A percentile compares a stretch with the other conserved stretches of the same genome.
phyloP scores from a whole-genome alignment of 2,797 vertebrate genomes.

The Phataginus tetradactyla region DNA sequence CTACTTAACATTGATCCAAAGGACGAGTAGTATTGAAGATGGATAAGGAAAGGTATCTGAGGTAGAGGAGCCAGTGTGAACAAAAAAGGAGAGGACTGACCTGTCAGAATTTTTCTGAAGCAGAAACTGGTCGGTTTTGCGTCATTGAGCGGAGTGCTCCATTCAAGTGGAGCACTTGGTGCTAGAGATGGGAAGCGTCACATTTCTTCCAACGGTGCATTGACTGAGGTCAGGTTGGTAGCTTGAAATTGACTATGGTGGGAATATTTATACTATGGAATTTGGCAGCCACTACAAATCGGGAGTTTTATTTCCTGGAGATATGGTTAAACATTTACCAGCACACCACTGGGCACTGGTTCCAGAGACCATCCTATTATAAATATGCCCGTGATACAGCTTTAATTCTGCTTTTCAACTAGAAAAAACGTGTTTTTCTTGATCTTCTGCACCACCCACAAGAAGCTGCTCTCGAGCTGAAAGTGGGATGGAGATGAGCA shows the following conservation, averaged over 20 bases:
- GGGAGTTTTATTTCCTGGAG: conserved; percentile 5
- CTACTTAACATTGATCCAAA: background rate
- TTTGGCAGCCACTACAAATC: background rate
- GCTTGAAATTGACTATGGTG: background rate
- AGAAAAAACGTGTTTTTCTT: background rate
- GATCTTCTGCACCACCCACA: background rate
- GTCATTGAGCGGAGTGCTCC: background rate
- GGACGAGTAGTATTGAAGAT: background rate
- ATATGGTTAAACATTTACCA: conserved; percentile 18
- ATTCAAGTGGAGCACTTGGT: background rate
- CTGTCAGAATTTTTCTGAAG: background rate
- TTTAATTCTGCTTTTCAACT: conserved; percentile 45
- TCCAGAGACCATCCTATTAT: background rate
- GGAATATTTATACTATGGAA: background rate
- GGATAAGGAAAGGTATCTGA: background rate
- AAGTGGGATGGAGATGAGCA: conserved; percentile 37
- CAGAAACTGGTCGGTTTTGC: conserved; percentile 21
- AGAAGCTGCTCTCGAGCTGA: conserved; percentile 39
- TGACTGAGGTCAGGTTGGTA: background rate
- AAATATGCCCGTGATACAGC: background rate
- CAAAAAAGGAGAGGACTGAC: background rate
- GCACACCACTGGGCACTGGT: background rate
- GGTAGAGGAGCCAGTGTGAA: background rate
- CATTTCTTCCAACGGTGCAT: background rate
- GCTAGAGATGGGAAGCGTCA: background rate